Evolutionary conservation across 1,140 invertebrate species (phyloP).

Genomic region (Halesus radiatus): DNA sequence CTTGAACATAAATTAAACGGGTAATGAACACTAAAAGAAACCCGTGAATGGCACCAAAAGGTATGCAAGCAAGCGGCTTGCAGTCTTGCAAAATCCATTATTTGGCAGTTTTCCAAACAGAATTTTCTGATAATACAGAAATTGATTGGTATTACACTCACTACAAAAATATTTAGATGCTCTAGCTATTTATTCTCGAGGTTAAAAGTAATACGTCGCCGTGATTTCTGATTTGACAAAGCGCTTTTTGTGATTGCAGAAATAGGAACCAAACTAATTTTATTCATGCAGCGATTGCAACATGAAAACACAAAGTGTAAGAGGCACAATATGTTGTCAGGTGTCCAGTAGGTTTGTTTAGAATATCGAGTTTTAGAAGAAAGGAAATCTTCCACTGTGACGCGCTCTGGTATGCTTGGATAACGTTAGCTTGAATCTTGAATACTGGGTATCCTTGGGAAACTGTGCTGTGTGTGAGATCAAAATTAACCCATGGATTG

Average conservation of each 20-base stretch:
- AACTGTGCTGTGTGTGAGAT: conserved; percentile 3
- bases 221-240: background rate
- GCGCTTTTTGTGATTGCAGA: background rate
- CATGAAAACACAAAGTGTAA: background rate
- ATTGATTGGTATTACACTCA: too few species aligned
- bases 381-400: conserved; percentile 21
- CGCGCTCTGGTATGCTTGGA: background rate
- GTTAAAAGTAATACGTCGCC: background rate
- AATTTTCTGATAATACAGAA: too few species aligned
- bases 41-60: too few species aligned
- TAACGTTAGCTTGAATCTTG: background rate
- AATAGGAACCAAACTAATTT: background rate
- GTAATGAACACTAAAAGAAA: too few species aligned
- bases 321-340: background rate
- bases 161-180: too few species aligned
- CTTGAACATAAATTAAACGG: too few species aligned
- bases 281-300: background rate
- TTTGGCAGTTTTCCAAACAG: too few species aligned
- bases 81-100: too few species aligned
- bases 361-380: conserved; percentile 14
- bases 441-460: background rate
- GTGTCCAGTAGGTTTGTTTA: background rate
- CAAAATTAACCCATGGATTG: background rate
- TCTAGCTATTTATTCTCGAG: too few species aligned
- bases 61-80: too few species aligned